Base-by-base conservation (phyloP, 37 sponge, comb jelly and placozoan genomes). In the Aphrocallistes beatrix region DNA sequence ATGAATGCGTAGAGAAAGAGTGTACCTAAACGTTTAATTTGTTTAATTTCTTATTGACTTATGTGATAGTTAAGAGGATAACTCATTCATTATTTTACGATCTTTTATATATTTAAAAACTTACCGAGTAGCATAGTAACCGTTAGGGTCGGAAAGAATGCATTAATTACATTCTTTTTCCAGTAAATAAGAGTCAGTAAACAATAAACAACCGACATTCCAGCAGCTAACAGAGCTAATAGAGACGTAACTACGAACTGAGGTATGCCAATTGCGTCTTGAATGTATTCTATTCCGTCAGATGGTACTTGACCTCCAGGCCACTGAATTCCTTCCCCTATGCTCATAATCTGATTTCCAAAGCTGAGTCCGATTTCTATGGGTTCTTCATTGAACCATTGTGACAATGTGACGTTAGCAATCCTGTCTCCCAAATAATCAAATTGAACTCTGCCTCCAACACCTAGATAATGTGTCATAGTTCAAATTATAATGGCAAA, bases 311-410 rank as follows among this genome's bases (percentile, higher is more conserved):
- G 28, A 6, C 21, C 75, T 19, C 75, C 75, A 25, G 75, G 75
- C 75, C 75, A 60, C n/a, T 60, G 10, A 8, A 60, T 28, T 25
- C 8, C 21, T 19, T 30, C 75, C 10, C n/a, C 3, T 60, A 25
- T 6, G 6, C n/a, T 30, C 21, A 60, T 32, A 13, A 60, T 60
- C n/a, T 28, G 28, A 3, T 21, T 6, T 60, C n/a, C 21, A 28
- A 25, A 60, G 21, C 75, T 60, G 10, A 60, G n/a, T 19, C 75
- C 75, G 10, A 60, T 28, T 60, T 25, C 3, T 6, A 8, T 1
- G 25, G 75, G 75, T 1, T 25, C 75, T 60, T 30, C 75, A 30
- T 60, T 60, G 75, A 60, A 60, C 75, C 75, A 60, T 60, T 60
- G 75, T 25, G 75, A 60, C 3, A 60, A 19, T 60, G 75, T 60